phyloP scores from a whole-genome alignment of 1,140 invertebrate species.

The Drosophila repletoides region DNA sequence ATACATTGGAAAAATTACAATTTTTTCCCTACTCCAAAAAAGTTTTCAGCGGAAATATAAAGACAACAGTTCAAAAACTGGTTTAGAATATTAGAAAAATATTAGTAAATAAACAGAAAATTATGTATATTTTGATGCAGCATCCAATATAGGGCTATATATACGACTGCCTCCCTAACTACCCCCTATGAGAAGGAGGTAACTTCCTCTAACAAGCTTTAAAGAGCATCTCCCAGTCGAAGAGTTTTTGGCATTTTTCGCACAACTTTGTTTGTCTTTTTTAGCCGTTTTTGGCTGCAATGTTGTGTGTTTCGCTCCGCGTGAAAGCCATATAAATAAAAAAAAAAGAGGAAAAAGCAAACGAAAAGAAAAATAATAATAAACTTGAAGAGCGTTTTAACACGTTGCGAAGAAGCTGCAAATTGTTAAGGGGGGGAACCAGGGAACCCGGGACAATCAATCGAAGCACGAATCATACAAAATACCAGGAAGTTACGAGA shows the following conservation, averaged over 20 bases:
- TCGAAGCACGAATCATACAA: slow-evolving; percentile 1
- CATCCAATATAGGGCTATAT: neutral
- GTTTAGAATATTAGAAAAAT: no score
- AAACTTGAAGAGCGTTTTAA: slow-evolving; percentile 27
- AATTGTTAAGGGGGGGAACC: slow-evolving; percentile 18
- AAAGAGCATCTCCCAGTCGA: no score
- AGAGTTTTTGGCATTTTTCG: slow-evolving; percentile 15
- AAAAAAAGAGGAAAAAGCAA: neutral
- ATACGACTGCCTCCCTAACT: no score
- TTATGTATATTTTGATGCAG: neutral
- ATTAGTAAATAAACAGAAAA: no score
- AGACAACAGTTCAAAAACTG: no score
- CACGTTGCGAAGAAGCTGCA: slow-evolving; percentile 36
- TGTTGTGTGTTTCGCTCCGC: slow-evolving; percentile 15
- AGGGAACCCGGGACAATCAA: no score
- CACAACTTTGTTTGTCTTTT: slow-evolving; percentile 23
- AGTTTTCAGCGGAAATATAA: no score
- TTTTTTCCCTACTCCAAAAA: no score
- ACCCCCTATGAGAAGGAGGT: no score
- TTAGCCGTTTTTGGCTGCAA: slow-evolving; percentile 20
- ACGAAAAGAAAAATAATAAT: neutral
- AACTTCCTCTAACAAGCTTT: no score
- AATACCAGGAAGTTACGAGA: slow-evolving; percentile 34
- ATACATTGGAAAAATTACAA: no score
- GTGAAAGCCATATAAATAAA: slow-evolving; percentile 48